Base-by-base conservation (phyloP, 2,113 vertebrate species). In the Apteryx owenii region DNA sequence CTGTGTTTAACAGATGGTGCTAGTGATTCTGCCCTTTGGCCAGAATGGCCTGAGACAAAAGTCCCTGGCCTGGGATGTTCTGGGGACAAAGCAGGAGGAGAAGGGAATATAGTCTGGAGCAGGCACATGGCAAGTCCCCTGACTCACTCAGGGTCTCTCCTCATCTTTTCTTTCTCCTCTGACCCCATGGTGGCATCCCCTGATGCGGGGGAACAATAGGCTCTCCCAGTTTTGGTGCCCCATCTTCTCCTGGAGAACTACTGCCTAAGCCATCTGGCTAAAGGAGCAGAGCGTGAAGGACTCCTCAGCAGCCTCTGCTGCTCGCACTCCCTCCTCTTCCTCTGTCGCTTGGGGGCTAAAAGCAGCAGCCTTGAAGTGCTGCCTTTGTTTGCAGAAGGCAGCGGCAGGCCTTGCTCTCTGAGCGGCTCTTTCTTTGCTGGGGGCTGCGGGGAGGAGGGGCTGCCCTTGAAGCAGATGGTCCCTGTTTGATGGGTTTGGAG, bases 381-480 rank as follows among this genome's bases (percentile, higher is more conserved):
- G 96, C 78, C 94, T 97, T 97, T 96, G 94, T 96, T 48, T 14
- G 86, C 56, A 8, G 81, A 5, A 85, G 90, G 91, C 91, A 29
- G 53, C 7, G 93, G 71, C 84, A 85, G 95, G 60, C 56, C 61
- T 2, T 12, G 73, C 84, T 86, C 38, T 40, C 38, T 19, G 65
- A 7, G 40, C 26, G 12, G 29, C 54, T 58, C 79, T 77, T 19
- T 81, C 93, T 88, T 65, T 0, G 10, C 48, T 20, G 84, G 82
- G 80, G 92, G 54, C 94, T 81, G 94, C 0, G 23, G 92, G 70
- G 94, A 95, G 97, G 95, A 94, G 96, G 96, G 94, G 95, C 86
- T 69, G 96, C 80, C 36, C 6, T 62, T 0, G 50, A 61, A 97
- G 94, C 96, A 97, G 97, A 96, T 97, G 97, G 96, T 95, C 89